Evolutionary conservation across 2,113 vertebrate genomes (phyloP), one percentile per base, ranked within the genome.

Genomic region (Callaeas wilsoni): DNA sequence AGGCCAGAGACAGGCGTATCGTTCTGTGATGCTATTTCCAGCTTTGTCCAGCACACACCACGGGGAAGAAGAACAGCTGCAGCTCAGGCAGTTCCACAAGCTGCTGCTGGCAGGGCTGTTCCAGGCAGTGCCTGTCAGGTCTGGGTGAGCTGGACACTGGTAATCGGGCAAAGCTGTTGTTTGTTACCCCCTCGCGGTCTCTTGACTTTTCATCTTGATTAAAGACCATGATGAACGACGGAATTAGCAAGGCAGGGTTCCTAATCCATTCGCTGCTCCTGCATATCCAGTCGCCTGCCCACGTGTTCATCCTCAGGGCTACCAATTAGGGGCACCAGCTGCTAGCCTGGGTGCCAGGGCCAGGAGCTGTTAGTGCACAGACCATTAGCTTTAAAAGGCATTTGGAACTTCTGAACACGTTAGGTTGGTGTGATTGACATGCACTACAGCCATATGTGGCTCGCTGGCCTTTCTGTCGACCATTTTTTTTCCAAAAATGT

Each of bases 311-410:
- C 95, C 97, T 96, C 10, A 0, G 85, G 97, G 97, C 96, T 96
- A 97, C 85, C 96, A 96, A 97, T 97, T 96, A 97, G 96, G 95
- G 96, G 87, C 94, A 97, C 97, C 97, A 97, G 97, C 97, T 97
- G 97, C 96, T 65, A 95, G 93, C 94, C 95, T 78, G 85, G 73
- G 63, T 92, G 93, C 89, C 94, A 96, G 87, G 94, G 90, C 97
- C 96, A 97, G 96, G 77, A 97, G 95, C 95, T 94, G 89, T 97
- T 91, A 96, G 80, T 41, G 89, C 93, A 97, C 95, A 97, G 94
- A 93, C 95, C 96, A 97, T 97, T 97, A 97, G 95, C 95, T 97
- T 93, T 94, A 90, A 96, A 96, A 97, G 91, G 96, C 96, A 97
- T 93, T 96, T 97, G 97, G 96, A 97, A 86, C 89, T 97, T 94